Percentiles rank a stretch among this genome's conserved stretches.
phyloP scores from a whole-genome alignment of 2,888 invertebrate genomes.

The Hylaea fasciaria region DNA sequence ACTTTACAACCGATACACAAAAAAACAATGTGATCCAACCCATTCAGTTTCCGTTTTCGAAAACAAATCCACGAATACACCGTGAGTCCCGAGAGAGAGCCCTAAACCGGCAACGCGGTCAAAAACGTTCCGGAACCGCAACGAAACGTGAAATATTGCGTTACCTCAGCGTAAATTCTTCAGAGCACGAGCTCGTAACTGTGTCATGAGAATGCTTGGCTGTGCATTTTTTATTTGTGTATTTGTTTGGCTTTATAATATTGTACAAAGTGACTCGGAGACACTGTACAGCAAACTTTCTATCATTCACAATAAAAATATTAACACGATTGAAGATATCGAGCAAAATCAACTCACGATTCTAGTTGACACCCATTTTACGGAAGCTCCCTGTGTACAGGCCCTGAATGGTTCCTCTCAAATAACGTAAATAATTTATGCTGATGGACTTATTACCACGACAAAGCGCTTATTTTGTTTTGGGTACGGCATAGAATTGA shows the following conservation, averaged over 20 bases:
- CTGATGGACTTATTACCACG: too few species aligned
- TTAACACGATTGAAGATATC: too few species aligned
- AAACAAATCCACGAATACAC: slow-evolving; percentile 38
- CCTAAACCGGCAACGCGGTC: slow-evolving; percentile 32
- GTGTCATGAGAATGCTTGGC: slow-evolving; percentile 32
- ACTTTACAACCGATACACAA: slow-evolving; percentile 1
- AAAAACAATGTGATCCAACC: slow-evolving; percentile 25
- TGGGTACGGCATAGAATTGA: too few species aligned
- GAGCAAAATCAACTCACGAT: too few species aligned
- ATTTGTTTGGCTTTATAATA: slow-evolving; percentile 4
- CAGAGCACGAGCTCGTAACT: slow-evolving; percentile 38
- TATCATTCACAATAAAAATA: too few species aligned
- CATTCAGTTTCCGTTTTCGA: slow-evolving; percentile 10
- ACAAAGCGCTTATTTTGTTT: too few species aligned
- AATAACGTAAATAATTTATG: too few species aligned
- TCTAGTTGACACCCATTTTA: too few species aligned
- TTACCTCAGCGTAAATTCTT: slow-evolving; percentile 45
- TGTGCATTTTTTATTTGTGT: slow-evolving; percentile 24
- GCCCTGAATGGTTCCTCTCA: too few species aligned
- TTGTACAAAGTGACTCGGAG: neutral
- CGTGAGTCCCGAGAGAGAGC: slow-evolving; percentile 33
- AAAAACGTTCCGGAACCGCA: slow-evolving; percentile 31
- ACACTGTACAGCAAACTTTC: too few species aligned
- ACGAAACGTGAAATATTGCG: slow-evolving; percentile 41
- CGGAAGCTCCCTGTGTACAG: too few species aligned